phyloP scores from a whole-genome alignment of 2,888 invertebrate genomes.

The Ethmia dodecea region DNA sequence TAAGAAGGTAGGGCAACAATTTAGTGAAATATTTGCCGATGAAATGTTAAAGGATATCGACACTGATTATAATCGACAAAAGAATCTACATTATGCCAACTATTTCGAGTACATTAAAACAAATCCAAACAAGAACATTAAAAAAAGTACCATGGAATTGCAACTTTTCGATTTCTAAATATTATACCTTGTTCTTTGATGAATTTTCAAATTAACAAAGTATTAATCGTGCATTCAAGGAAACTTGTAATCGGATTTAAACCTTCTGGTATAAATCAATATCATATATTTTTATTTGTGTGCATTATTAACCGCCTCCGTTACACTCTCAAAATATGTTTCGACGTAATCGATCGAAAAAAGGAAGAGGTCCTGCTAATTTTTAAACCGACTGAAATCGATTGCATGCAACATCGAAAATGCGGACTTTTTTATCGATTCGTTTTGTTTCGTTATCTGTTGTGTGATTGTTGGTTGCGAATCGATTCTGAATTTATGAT shows the following conservation, averaged over 20 bases:
- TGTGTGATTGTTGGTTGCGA: constrained; percentile 72
- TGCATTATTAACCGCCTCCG: constrained; percentile 31
- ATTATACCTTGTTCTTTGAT: constrained; percentile 8
- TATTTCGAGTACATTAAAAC: constrained; percentile 17
- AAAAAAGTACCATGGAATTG: no score
- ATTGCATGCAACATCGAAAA: constrained; percentile 52
- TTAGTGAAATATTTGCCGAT: constrained; percentile 65
- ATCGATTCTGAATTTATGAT: constrained; percentile 72
- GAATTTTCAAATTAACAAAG: constrained; percentile 35
- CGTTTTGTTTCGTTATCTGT: constrained; percentile 70
- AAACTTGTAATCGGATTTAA: constrained; percentile 37
- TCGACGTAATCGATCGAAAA: constrained; percentile 29
- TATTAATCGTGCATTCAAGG: constrained; percentile 34
- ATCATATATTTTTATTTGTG: constrained; percentile 34
- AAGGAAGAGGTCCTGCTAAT: constrained; percentile 37
- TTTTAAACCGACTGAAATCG: constrained; percentile 48
- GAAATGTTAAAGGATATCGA: constrained; percentile 53
- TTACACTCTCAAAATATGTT: constrained; percentile 24
- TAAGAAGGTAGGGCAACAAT: constrained; percentile 59
- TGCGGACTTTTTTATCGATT: constrained; percentile 44
- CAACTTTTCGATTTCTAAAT: constrained; percentile 2
- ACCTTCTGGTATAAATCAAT: constrained; percentile 42
- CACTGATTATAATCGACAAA: constrained; percentile 31
- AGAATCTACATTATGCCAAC: constrained; percentile 26
- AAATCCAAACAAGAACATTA: constrained; percentile 3